These are phyloP conservation scores for Callipepla californica DNA, from an alignment of 2,113 vertebrate species.

Conservation along the genomic window DNA sequence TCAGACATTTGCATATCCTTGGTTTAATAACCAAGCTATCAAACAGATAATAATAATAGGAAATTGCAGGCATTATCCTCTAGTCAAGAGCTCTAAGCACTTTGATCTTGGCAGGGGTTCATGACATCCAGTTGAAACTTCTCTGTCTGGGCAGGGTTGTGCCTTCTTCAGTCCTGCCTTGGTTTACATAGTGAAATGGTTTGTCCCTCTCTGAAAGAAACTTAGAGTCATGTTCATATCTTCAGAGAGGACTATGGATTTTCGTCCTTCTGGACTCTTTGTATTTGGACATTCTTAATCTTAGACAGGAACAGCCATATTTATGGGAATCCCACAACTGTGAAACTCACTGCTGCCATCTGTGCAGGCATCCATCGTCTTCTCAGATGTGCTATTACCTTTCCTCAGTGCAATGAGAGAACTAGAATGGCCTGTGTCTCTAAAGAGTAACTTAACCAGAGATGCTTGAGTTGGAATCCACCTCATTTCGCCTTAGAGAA, in stretches of 20 bases:
- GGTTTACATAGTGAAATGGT: neutral
- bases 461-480: neutral
- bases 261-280: neutral
- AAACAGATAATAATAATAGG: neutral
- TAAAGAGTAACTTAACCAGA: neutral
- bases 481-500: neutral
- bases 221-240: fast-evolving
- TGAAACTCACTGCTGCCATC: neutral
- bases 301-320: neutral
- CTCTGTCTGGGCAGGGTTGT: neutral
- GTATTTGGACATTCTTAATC: neutral
- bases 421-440: neutral
- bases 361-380: neutral
- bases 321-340: neutral
- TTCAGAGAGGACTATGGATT: neutral
- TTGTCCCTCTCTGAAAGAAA: neutral
- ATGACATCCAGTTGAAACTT: neutral
- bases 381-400: neutral
- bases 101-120: neutral
- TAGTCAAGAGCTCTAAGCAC: neutral
- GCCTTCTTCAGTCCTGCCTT: neutral
- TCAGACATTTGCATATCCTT: neutral
- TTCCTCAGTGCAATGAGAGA: neutral
- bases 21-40: neutral
- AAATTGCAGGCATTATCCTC: neutral